These are phyloP conservation scores for Burhinus oedicnemus DNA, from an alignment of 2,113 vertebrate species.

Conservation along the genomic window DNA sequence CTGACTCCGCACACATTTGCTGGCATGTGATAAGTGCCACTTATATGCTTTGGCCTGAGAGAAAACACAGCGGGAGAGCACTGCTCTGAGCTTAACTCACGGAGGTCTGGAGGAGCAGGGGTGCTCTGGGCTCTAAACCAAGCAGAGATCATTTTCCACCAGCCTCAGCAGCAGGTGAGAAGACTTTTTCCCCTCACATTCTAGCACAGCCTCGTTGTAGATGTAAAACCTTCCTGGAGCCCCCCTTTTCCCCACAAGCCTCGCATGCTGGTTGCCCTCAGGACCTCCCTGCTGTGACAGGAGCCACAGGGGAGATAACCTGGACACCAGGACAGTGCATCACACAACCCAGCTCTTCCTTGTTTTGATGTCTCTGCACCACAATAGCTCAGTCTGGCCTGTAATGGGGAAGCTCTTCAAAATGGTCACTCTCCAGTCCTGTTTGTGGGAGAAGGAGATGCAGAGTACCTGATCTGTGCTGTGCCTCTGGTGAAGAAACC, in stretches of 20 bases:
- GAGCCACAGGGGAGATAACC: not conserved
- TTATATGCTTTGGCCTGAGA: not conserved
- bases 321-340: not conserved
- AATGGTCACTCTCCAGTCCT: not conserved
- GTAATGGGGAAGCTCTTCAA: not conserved
- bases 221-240: not conserved
- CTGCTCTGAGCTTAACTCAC: not conserved
- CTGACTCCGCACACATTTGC: not conserved
- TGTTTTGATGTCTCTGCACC: not conserved
- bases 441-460: not conserved
- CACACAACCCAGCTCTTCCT: not conserved
- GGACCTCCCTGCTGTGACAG: not conserved
- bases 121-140: not conserved
- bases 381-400: not conserved
- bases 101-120: not conserved
- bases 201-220: not conserved
- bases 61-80: not conserved
- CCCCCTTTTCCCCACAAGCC: not conserved
- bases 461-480: fast-evolving
- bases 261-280: fast-evolving
- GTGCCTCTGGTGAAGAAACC: not conserved
- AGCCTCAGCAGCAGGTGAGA: not conserved
- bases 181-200: not conserved
- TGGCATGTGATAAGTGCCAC: not conserved
- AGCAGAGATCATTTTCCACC: not conserved